These are phyloP conservation scores for Nothoprocta perdicaria DNA, from an alignment of 2,113 vertebrate species.

Conservation along the genomic window DNA sequence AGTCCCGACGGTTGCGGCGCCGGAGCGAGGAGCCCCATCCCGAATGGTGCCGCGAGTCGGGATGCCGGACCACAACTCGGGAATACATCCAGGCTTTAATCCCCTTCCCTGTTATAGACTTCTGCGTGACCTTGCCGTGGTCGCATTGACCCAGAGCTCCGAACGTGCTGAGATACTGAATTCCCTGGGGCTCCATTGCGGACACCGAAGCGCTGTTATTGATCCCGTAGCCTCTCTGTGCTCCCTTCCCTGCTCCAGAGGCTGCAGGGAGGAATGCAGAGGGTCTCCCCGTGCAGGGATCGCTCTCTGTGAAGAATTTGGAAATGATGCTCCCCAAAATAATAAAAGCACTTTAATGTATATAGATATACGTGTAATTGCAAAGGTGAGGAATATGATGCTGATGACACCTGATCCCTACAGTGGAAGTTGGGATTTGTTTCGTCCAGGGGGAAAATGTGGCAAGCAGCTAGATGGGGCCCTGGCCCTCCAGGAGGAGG, in stretches of 20 bases:
- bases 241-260: background rate
- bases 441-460: no score
- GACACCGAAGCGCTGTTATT: background rate
- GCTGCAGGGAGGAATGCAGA: rapidly evolving
- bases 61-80: rapidly evolving
- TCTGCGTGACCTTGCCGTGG: background rate
- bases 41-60: rapidly evolving
- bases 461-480: no score
- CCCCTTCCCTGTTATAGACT: rapidly evolving
- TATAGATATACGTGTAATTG: background rate
- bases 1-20: background rate
- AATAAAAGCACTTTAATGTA: background rate
- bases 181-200: background rate
- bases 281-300: no score
- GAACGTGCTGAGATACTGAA: background rate
- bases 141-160: background rate
- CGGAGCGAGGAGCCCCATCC: background rate
- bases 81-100: background rate
- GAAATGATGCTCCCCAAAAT: background rate
- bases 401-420: background rate
- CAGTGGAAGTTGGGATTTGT: background rate
- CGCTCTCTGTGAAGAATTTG: background rate
- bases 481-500: background rate
- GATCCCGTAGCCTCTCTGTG: background rate
- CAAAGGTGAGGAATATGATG: background rate